Base-by-base conservation (phyloP, 2,888 invertebrate genomes). In the Drosophila affinis region DNA sequence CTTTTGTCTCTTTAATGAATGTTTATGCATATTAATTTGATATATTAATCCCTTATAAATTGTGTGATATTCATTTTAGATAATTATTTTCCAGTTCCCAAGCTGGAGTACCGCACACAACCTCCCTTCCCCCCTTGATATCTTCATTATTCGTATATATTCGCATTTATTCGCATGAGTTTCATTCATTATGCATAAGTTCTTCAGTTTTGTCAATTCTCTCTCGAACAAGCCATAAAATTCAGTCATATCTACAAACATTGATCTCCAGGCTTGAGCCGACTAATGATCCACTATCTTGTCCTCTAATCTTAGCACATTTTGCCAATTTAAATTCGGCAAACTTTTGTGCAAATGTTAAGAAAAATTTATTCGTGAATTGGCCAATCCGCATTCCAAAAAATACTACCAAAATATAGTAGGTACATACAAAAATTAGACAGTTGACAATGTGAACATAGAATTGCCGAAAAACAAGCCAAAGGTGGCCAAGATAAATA, bases 401-500 rank as follows among this genome's bases (percentile, higher is more conserved):
- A 53, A 39, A 39, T n/a, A 14, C 14, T n/a, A 53, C 21, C 29
- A 9, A 29, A 29, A 29, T 2, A 29, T 21, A 60, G 48, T 12
- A 1, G 0, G 17, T 45, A 56, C 44, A 59, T 18, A 67, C 49
- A 55, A 55, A 63, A 49, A 10, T 9, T 7, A 60, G 49, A 21
- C 39, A 34, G 49, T 68, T 57, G 57, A 68, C 68, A 67, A 18
- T 14, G 3, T 45, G 9, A 51, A 47, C 47, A 18, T 59, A 60
- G 69, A 69, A 69, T 59, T 18, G 54, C 48, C 59, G 9, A 44
- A 69, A 57, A 45, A 39, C 14, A 67, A 67, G 52, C 55, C 3
- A 34, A 21, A 29, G 56, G 27, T 68, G 14, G 56, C 68, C 34
- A 59, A 69, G 53, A 69, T 70, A 70, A 70, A 59, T 44, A 49